phyloP scores from a whole-genome alignment of 2,113 vertebrate species.

The Uria aalge region DNA sequence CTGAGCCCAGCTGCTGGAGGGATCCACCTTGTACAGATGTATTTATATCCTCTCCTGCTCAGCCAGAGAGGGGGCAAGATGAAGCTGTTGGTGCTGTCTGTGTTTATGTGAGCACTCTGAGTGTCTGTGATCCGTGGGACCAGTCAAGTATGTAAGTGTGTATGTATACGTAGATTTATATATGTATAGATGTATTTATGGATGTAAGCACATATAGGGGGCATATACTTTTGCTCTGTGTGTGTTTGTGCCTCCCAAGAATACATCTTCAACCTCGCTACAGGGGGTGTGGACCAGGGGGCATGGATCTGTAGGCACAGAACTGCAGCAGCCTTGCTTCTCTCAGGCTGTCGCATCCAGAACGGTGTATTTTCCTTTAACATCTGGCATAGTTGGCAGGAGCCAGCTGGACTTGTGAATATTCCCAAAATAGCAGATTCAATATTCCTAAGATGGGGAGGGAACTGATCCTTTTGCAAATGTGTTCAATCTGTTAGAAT shows the following conservation, averaged over 20 bases:
- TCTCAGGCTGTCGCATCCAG: background rate
- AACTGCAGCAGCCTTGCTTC: background rate
- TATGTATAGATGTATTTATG: background rate
- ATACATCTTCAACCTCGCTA: background rate
- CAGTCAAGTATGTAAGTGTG: background rate
- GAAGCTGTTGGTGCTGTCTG: background rate
- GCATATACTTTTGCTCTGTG: background rate
- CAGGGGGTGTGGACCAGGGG: too few species aligned
- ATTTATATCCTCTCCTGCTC: background rate
- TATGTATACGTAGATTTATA: background rate
- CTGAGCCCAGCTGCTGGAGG: background rate
- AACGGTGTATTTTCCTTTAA: background rate
- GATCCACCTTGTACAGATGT: too few species aligned
- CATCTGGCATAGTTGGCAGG: background rate
- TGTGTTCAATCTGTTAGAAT: background rate
- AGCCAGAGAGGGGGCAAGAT: background rate
- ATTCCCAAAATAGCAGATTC: background rate
- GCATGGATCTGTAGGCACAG: background rate
- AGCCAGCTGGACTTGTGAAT: background rate
- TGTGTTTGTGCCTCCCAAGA: background rate
- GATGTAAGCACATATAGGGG: background rate
- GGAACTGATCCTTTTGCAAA: background rate
- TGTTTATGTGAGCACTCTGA: background rate
- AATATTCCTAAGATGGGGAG: background rate
- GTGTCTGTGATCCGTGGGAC: background rate